Evolutionary conservation across 2,888 invertebrate species (phyloP).

Genomic region (Nebria brevicollis): DNA sequence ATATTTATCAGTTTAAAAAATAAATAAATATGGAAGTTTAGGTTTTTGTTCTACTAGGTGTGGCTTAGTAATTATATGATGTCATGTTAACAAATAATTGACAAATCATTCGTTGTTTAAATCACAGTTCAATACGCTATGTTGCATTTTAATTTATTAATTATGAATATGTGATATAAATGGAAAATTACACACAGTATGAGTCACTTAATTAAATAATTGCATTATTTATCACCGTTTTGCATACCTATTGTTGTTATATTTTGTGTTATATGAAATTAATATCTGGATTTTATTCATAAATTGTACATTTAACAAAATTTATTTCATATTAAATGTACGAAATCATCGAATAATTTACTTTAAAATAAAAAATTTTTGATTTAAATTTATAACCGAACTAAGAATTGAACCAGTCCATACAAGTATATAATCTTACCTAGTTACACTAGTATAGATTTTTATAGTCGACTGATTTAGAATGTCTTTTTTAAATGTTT

Average conservation of each 20-base stretch:
- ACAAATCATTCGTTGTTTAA: background rate
- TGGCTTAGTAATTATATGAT: background rate
- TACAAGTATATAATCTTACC: no score
- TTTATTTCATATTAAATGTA: no score
- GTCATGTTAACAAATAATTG: background rate
- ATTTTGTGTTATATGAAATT: background rate
- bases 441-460: no score
- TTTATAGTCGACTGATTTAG: no score
- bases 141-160: background rate
- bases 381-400: no score
- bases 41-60: background rate
- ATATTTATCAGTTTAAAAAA: no score
- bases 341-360: no score
- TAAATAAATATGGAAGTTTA: no score
- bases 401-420: no score
- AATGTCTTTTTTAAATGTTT: no score
- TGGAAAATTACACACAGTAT: background rate
- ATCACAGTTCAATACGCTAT: background rate
- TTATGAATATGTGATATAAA: background rate
- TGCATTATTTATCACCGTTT: background rate
- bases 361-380: no score
- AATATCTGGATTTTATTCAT: background rate
- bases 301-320: background rate
- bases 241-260: background rate
- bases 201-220: background rate